Evolutionary conservation across 2,113 vertebrate species (phyloP).

Genomic region (Cavia aperea): DNA sequence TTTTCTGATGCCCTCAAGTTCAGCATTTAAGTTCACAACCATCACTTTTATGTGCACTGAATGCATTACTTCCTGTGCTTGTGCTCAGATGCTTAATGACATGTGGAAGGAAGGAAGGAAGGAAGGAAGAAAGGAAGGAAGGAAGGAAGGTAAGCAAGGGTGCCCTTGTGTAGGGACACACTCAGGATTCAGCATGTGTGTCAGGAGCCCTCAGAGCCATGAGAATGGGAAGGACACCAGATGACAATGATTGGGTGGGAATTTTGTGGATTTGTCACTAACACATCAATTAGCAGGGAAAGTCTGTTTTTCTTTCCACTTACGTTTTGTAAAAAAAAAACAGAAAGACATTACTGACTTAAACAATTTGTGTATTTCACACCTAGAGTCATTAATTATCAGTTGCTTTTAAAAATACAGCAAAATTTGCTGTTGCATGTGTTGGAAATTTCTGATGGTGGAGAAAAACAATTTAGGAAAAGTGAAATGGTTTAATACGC

Average conservation of each 20-base stretch:
- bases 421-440: conserved; percentile 35
- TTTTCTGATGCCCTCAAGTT: not conserved
- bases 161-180: fast-evolving
- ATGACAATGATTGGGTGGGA: not conserved
- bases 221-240: not conserved
- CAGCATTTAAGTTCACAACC: not conserved
- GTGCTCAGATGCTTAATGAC: conserved; percentile 4
- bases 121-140: not conserved
- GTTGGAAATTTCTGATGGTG: conserved; percentile 9
- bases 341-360: not conserved
- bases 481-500: not conserved
- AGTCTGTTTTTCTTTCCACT: not conserved
- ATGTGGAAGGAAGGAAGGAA: not conserved
- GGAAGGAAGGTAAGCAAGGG: not conserved
- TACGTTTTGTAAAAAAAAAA: not conserved
- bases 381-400: conserved; percentile 39
- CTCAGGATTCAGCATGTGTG: not conserved
- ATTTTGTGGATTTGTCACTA: conserved; percentile 10
- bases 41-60: not conserved
- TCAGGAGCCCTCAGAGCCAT: not conserved
- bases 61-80: not conserved
- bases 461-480: conserved; percentile 53
- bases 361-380: conserved; percentile 31
- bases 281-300: not conserved
- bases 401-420: conserved; percentile 33